Evolutionary conservation across 2,113 vertebrate genomes (phyloP).

Genomic region (Falcunculus frontatus): DNA sequence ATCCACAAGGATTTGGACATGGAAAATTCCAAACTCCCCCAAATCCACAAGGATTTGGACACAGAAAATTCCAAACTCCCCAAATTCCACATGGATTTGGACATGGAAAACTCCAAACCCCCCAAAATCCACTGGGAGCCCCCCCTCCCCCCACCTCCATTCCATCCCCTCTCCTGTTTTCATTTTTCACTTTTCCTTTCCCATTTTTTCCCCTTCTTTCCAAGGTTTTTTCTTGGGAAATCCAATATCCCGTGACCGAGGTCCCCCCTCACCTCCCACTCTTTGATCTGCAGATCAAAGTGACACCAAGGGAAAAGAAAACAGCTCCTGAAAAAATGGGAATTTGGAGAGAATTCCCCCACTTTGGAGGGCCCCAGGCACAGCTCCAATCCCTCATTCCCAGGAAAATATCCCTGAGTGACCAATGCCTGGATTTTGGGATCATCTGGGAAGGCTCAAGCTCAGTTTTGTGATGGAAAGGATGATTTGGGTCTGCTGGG

Average conservation of each 20-base stretch:
- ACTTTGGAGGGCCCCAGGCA: background rate
- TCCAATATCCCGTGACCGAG: background rate
- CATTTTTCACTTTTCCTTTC: background rate
- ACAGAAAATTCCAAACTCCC: too few relatives aligned
- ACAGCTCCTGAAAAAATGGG: background rate
- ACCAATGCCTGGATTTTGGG: background rate
- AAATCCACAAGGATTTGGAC: too few relatives aligned
- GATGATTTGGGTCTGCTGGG: background rate
- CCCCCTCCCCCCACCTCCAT: background rate
- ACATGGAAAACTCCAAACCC: too few relatives aligned
- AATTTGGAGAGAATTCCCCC: background rate
- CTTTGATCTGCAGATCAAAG: conserved; percentile 36
- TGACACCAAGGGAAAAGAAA: background rate
- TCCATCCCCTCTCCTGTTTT: background rate
- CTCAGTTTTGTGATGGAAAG: background rate
- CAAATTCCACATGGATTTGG: too few relatives aligned
- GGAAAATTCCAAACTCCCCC: too few relatives aligned
- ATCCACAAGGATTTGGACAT: too few relatives aligned
- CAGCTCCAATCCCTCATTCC: background rate
- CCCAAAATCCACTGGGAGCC: background rate
- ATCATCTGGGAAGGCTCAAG: background rate
- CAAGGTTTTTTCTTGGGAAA: background rate
- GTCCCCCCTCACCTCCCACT: background rate
- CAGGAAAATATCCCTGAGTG: background rate
- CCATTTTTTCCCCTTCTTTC: background rate